Conservation (phyloP, 2,888 invertebrate species). For the Drepanosiphum platanoidis region DNA sequence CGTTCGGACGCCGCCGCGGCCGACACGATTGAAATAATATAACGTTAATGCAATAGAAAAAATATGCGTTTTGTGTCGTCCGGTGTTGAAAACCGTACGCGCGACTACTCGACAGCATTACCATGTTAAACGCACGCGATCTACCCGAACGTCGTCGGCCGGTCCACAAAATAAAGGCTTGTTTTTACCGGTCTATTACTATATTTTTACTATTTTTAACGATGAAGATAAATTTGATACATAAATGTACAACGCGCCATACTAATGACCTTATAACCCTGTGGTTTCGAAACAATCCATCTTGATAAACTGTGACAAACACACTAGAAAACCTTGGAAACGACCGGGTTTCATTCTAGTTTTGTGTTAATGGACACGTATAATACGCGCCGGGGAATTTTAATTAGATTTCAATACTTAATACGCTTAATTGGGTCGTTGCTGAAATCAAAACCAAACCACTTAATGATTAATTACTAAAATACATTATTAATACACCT, state of each 20-base stretch:
- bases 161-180: neutral
- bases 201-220: neutral
- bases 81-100: too few species aligned
- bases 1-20: too few species aligned
- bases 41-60: too few species aligned
- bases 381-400: neutral
- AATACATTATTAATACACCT: neutral
- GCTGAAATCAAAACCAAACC: neutral
- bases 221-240: neutral
- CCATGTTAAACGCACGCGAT: too few species aligned
- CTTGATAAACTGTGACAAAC: conserved; percentile 14
- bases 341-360: neutral
- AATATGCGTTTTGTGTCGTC: too few species aligned
- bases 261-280: neutral
- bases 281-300: neutral
- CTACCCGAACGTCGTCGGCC: too few species aligned
- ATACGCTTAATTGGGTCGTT: neutral
- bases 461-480: neutral
- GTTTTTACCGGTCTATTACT: neutral
- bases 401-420: neutral
- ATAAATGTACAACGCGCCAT: neutral
- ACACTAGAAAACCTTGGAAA: neutral
- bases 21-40: too few species aligned
- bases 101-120: too few species aligned
- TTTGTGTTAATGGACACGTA: neutral